Base-by-base conservation (phyloP, 2,797 vertebrate genomes). In the Centropyge bicolor region DNA sequence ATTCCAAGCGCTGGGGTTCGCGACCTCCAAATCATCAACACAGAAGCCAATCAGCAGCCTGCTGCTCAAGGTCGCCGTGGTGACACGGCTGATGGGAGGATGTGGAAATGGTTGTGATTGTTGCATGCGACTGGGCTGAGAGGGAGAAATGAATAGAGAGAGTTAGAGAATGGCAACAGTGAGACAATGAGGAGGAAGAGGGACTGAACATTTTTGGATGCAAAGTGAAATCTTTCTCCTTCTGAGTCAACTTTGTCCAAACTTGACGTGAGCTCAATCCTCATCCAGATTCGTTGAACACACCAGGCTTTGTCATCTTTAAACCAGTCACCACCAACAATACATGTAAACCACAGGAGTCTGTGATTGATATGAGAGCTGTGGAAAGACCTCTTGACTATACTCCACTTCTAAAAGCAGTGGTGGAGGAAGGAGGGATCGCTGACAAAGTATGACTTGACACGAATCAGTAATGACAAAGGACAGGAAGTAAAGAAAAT, bases 11-110 rank as follows among this genome's bases (percentile, higher is more conserved):
- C 71, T 52, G 48, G 40, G 76, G 89, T 86, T 87, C 64, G 6
- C 41, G 73, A 92, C 93, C 93, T 87, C 76, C 62, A 78, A 85
- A 87, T 92, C 88, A 89, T 92, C 90, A 88, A 84, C 90, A 87
- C 66, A 68, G 75, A 91, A 92, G 89, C 92, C 93, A 94, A 93
- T 94, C 92, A 88, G 85, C 80, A 62, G 87, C 86, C 83, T 81
- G 87, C 84, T 80, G 89, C 73, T 83, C 74, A 80, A 83, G 86
- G 89, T 89, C 73, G 35, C 69, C 38, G 10, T 31, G 70, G 82
- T 38, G 84, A 92, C 76, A 68, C 76, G 22, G 81, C 80, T 75
- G 88, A 89, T 63, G 78, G 77, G 67, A 81, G 71, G 66, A 74
- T 73, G 61, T 65, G 64, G 75, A 83, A 86, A 84, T 68, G 59